phyloP scores from a whole-genome alignment of 2,888 invertebrate genomes.

The Caenorhabditis panamensis region DNA sequence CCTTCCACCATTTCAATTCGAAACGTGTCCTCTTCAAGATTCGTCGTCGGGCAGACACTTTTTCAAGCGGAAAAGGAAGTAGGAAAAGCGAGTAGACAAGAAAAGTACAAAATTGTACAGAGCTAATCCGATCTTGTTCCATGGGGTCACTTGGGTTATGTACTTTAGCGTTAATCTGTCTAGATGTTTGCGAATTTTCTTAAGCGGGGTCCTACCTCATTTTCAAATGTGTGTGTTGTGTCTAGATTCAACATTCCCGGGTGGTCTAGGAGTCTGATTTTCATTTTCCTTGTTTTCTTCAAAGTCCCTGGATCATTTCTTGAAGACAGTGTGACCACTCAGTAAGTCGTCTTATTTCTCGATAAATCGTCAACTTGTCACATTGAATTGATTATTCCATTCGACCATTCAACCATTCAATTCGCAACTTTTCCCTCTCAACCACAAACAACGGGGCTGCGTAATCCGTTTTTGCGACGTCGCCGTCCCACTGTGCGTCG shows the following conservation, averaged over 20 bases:
- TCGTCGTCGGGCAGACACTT: slow-evolving; percentile 22
- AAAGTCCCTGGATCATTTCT: too few species aligned
- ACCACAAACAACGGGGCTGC: slow-evolving; percentile 20
- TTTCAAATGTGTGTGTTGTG: slow-evolving; percentile 29
- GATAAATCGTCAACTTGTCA: slow-evolving; percentile 40
- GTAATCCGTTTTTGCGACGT: slow-evolving; percentile 44
- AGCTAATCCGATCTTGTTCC: slow-evolving; percentile 33
- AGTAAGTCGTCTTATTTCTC: not conserved
- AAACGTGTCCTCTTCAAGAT: slow-evolving; percentile 42
- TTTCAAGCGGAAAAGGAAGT: slow-evolving; percentile 15
- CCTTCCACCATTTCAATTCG: not conserved
- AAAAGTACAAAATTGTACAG: slow-evolving; percentile 47
- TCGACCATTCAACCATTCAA: not conserved
- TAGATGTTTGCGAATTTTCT: slow-evolving; percentile 53
- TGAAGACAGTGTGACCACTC: slow-evolving; percentile 26
- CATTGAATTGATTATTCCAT: slow-evolving; percentile 47
- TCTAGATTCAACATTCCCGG: slow-evolving; percentile 7
- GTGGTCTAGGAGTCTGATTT: slow-evolving; percentile 16
- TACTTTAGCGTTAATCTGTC: slow-evolving; percentile 56
- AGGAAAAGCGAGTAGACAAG: not conserved
- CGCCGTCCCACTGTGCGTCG: slow-evolving; percentile 55
- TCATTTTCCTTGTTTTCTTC: not conserved
- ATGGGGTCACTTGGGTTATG: slow-evolving; percentile 48
- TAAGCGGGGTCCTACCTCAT: slow-evolving; percentile 18
- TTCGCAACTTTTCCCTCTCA: slow-evolving; percentile 52